Percentiles rank a stretch among this genome's conserved stretches.
These are phyloP conservation scores for Gonatopus flavifemur DNA, from an alignment of 1,140 invertebrate species.

Conservation along the genomic window DNA sequence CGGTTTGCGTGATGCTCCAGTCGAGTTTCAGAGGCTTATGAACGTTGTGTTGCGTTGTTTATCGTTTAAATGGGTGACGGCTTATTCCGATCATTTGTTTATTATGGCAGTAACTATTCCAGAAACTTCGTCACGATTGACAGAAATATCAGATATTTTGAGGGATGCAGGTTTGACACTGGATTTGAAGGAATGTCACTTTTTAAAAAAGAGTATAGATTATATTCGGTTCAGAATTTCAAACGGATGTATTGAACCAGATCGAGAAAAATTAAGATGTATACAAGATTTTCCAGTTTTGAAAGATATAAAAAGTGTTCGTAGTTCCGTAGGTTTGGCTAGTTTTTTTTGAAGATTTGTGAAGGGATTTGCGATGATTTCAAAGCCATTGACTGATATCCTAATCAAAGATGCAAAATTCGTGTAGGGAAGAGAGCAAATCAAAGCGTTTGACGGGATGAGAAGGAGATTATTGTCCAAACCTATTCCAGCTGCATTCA, in stretches of 20 bases:
- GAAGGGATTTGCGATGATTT: slow-evolving; percentile 27
- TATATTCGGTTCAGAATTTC: slow-evolving; percentile 35
- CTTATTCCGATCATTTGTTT: slow-evolving; percentile 23
- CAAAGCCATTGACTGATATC: slow-evolving; percentile 30
- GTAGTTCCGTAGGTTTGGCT: slow-evolving; percentile 39
- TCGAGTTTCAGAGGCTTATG: slow-evolving; percentile 43
- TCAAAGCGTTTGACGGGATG: slow-evolving; percentile 2
- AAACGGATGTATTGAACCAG: slow-evolving; percentile 28
- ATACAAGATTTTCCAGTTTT: slow-evolving; percentile 12
- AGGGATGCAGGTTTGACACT: slow-evolving; percentile 13
- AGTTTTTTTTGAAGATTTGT: slow-evolving; percentile 46
- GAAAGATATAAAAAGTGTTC: slow-evolving; percentile 24
- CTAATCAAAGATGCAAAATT: slow-evolving; percentile 21
- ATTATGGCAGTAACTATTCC: slow-evolving; percentile 3
- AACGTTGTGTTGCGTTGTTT: slow-evolving; percentile 1
- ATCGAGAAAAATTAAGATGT: slow-evolving; percentile 25
- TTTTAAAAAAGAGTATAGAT: slow-evolving; percentile 20
- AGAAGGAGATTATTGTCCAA: slow-evolving; percentile 6
- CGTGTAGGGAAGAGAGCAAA: slow-evolving; percentile 3
- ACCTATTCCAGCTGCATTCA: slow-evolving; percentile 14
- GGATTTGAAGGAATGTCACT: slow-evolving; percentile 23
- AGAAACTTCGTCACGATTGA: slow-evolving; percentile 23
- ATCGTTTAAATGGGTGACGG: slow-evolving; percentile 9
- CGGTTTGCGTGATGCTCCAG: slow-evolving; percentile 49
- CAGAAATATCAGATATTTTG: slow-evolving; percentile 19